Evolutionary conservation across 2,888 invertebrate genomes (phyloP).

Genomic region (Cotesia congregata): DNA sequence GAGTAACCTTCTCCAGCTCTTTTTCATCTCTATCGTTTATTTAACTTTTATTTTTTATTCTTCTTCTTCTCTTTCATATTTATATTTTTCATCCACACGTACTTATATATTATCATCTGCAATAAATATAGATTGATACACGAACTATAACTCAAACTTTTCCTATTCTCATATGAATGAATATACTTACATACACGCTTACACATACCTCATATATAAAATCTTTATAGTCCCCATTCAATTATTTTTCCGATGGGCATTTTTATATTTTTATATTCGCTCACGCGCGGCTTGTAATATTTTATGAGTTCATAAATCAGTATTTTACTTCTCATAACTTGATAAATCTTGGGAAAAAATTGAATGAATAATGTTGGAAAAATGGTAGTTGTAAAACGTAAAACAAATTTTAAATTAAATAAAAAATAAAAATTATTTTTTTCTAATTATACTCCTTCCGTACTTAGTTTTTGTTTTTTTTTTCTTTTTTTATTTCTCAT

Average conservation of each 20-base stretch:
- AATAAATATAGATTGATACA: not conserved
- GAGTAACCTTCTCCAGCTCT: constrained; percentile 29
- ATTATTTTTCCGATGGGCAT: not conserved
- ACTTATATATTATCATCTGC: not conserved
- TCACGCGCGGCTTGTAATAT: not conserved
- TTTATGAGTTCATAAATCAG: not conserved
- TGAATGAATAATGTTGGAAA: not conserved
- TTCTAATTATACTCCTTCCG: not conserved
- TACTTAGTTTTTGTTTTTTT: not conserved
- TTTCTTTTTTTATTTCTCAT: not conserved
- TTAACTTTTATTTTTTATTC: not conserved
- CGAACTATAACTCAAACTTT: not conserved
- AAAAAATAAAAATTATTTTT: not conserved
- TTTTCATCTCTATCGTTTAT: constrained; percentile 15
- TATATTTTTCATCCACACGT: not conserved
- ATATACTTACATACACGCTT: not conserved
- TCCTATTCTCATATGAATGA: not conserved
- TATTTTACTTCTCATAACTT: not conserved
- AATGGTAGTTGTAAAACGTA: not conserved
- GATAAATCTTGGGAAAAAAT: not conserved
- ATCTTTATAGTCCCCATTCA: not conserved
- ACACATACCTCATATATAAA: not conserved
- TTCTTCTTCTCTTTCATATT: not conserved
- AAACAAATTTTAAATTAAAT: not conserved
- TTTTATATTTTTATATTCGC: not conserved